These are phyloP conservation scores for Zelleria hepariella DNA, from an alignment of 2,888 invertebrate species.

Conservation along the genomic window DNA sequence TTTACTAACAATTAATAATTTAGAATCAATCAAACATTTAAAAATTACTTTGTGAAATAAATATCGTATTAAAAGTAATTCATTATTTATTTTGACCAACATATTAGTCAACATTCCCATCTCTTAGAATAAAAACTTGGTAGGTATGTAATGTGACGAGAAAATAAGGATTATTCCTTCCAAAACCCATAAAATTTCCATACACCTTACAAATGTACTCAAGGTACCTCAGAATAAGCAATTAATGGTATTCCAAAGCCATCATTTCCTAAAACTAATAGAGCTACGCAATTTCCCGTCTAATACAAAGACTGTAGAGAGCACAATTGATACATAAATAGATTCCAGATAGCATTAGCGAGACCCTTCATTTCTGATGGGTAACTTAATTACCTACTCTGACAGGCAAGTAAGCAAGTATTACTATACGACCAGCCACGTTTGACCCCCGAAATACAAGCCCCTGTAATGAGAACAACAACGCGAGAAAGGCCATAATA, in stretches of 20 bases:
- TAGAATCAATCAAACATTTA: too few relatives aligned
- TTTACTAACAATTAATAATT: too few relatives aligned
- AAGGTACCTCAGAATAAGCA: not conserved
- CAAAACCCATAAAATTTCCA: too few relatives aligned
- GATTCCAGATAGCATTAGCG: slow-evolving; percentile 46
- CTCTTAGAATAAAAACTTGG: too few relatives aligned
- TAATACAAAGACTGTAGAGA: slow-evolving; percentile 31
- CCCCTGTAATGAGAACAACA: slow-evolving; percentile 12
- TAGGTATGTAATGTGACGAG: too few relatives aligned
- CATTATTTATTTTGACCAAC: too few relatives aligned
- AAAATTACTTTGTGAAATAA: too few relatives aligned
- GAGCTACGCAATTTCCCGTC: slow-evolving; percentile 17
- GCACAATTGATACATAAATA: slow-evolving; percentile 48
- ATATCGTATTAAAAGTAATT: too few relatives aligned
- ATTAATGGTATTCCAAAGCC: not conserved
- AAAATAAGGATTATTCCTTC: too few relatives aligned
- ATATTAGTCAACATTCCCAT: too few relatives aligned
- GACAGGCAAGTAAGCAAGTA: slow-evolving; percentile 38
- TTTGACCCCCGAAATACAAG: slow-evolving; percentile 12
- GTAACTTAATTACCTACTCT: slow-evolving; percentile 63
- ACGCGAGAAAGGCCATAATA: slow-evolving; percentile 27
- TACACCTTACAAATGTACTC: not conserved
- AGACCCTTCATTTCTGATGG: slow-evolving; percentile 57
- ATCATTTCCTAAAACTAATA: slow-evolving; percentile 1
- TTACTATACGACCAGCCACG: slow-evolving; percentile 26